Conservation (phyloP, 2,888 invertebrate species). For the Malachius bipustulatus region DNA sequence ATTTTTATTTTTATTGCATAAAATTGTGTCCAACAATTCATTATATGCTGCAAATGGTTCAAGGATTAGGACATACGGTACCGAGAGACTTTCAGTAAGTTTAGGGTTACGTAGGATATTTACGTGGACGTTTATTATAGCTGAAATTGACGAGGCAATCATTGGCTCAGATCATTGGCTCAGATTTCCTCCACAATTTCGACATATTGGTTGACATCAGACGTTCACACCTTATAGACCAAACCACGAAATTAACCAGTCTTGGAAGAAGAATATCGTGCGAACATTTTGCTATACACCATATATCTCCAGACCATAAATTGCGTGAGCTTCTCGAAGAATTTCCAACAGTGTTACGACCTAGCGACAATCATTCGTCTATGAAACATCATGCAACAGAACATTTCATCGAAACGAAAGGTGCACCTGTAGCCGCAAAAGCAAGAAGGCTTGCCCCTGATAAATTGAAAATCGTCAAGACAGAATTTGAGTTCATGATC, state of each 20-base stretch:
- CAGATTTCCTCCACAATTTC: too few species aligned
- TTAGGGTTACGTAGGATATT: not conserved
- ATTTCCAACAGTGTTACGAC: not conserved
- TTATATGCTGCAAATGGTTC: conserved; percentile 1
- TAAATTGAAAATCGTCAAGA: conserved; percentile 18
- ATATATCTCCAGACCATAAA: conserved; percentile 1
- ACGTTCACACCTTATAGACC: not conserved
- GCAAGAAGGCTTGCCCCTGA: conserved; percentile 15
- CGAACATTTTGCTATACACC: too few species aligned
- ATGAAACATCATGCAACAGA: not conserved
- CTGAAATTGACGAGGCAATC: not conserved
- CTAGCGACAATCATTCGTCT: not conserved
- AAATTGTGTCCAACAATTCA: too few species aligned
- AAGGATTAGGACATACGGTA: not conserved
- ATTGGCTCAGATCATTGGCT: not conserved
- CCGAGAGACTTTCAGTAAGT: too few species aligned
- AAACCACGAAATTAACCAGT: conserved; percentile 1
- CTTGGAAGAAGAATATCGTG: not conserved
- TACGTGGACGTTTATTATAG: not conserved
- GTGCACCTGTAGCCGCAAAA: not conserved
- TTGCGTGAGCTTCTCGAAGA: not conserved
- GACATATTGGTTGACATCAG: not conserved
- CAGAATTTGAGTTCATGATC: conserved; percentile 21
- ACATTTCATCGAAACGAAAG: not conserved
- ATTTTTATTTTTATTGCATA: too few species aligned